Conservation (phyloP, 1,140 invertebrate genomes). For the Achroia grisella region DNA sequence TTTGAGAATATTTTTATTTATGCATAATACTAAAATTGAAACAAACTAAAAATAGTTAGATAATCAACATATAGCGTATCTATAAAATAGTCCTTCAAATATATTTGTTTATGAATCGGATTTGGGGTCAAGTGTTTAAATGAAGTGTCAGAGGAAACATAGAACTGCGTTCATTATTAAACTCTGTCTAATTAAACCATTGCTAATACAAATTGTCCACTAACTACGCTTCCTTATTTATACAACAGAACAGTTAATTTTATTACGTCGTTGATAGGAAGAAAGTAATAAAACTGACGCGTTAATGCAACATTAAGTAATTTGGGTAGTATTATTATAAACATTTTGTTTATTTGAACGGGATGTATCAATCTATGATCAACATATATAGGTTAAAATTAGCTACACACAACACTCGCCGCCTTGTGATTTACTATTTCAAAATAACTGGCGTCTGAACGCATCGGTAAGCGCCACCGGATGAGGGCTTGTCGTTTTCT, state of each 20-base stretch:
- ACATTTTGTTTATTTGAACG: neutral
- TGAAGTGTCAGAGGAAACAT: conserved; percentile 10
- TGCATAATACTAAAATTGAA: no score
- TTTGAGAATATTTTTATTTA: no score
- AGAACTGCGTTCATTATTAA: conserved; percentile 28
- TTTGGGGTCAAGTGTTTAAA: conserved; percentile 30
- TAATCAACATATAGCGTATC: no score
- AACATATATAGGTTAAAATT: conserved; percentile 15
- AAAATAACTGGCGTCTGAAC: conserved; percentile 24
- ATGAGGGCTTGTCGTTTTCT: conserved; percentile 1
- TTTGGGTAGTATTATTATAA: no score
- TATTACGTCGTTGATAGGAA: conserved; percentile 20
- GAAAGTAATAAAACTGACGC: conserved; percentile 29
- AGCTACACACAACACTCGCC: conserved; percentile 12
- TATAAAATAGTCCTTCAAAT: no score
- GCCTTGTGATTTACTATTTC: conserved; percentile 18
- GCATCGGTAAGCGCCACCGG: conserved; percentile 29
- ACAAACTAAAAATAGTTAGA: no score
- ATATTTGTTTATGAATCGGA: conserved; percentile 17
- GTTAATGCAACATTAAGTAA: conserved; percentile 9
- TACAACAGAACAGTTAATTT: conserved; percentile 12
- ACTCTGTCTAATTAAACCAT: conserved; percentile 44
- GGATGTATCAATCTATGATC: conserved; percentile 2
- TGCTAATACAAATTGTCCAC: conserved; percentile 37
- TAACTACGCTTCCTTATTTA: conserved; percentile 50